A percentile compares a stretch with the other conserved stretches of the same genome.
These are phyloP conservation scores for Sphenopsis melanotis DNA, from an alignment of 2,797 vertebrate species.

Conservation along the genomic window DNA sequence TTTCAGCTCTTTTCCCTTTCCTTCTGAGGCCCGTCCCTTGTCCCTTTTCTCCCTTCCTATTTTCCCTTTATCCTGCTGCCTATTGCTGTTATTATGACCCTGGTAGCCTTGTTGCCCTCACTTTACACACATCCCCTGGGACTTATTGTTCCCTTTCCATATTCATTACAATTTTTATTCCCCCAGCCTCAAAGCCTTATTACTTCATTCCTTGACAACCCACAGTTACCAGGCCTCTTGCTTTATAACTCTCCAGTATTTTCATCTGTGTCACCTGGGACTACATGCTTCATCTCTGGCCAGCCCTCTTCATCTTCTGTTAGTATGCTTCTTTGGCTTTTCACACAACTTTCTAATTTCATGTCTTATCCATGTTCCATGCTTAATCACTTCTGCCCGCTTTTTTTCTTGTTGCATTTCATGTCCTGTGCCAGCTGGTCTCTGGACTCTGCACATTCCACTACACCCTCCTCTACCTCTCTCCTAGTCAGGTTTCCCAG, in stretches of 20 bases:
- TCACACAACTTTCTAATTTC: neutral
- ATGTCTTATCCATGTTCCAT: neutral
- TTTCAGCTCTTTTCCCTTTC: neutral
- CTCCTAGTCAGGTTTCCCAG: neutral
- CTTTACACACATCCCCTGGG: neutral
- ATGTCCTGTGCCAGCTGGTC: rapidly evolving
- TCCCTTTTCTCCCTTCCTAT: neutral
- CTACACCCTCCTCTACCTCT: neutral
- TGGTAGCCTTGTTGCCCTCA: neutral
- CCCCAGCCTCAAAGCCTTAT: neutral
- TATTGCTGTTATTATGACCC: neutral
- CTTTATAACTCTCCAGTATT: neutral
- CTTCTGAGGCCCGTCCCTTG: neutral
- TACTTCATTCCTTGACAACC: neutral
- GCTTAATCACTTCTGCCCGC: neutral
- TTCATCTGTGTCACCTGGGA: neutral
- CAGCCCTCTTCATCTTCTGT: neutral
- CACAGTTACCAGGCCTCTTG: neutral
- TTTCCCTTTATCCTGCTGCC: neutral
- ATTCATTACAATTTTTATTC: neutral
- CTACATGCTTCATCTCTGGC: neutral
- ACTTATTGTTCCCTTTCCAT: neutral
- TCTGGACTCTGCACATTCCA: neutral
- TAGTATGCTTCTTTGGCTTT: neutral
- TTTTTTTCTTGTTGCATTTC: neutral